These are phyloP conservation scores for Eupithecia exiguata DNA, from an alignment of 2,888 invertebrate genomes.

Conservation along the genomic window DNA sequence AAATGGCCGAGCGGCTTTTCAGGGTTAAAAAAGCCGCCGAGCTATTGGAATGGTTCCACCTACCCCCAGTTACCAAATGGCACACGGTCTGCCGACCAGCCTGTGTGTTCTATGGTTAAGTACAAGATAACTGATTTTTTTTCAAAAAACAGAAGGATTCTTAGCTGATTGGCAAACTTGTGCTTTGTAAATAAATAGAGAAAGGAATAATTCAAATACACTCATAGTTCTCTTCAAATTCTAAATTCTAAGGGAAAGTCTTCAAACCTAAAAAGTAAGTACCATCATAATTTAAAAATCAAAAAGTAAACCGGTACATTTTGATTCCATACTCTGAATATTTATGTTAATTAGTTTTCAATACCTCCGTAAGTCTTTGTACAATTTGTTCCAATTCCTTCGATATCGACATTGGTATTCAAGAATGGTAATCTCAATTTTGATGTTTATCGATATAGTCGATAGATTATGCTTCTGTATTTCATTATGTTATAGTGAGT, in stretches of 20 bases:
- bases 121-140: too few species aligned
- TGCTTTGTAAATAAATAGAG: neutral
- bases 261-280: neutral
- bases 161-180: too few species aligned
- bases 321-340: conserved; percentile 7
- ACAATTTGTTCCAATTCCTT: conserved; percentile 17
- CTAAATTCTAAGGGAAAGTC: neutral
- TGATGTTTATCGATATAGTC: conserved; percentile 35
- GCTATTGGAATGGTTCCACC: too few species aligned
- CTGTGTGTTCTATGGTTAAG: too few species aligned
- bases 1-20: too few species aligned
- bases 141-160: too few species aligned
- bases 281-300: neutral
- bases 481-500: conserved; percentile 14
- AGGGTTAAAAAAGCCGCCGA: too few species aligned
- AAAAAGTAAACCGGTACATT: conserved; percentile 8
- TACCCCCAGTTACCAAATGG: too few species aligned
- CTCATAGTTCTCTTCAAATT: neutral
- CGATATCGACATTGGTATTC: conserved; percentile 27
- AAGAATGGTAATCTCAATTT: conserved; percentile 40
- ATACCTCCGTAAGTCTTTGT: conserved; percentile 13
- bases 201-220: neutral
- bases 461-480: conserved; percentile 38
- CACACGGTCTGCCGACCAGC: too few species aligned
- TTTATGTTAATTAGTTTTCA: conserved; percentile 10